phyloP scores from a whole-genome alignment of 2,888 invertebrate genomes.

The Halictus quadricinctus region DNA sequence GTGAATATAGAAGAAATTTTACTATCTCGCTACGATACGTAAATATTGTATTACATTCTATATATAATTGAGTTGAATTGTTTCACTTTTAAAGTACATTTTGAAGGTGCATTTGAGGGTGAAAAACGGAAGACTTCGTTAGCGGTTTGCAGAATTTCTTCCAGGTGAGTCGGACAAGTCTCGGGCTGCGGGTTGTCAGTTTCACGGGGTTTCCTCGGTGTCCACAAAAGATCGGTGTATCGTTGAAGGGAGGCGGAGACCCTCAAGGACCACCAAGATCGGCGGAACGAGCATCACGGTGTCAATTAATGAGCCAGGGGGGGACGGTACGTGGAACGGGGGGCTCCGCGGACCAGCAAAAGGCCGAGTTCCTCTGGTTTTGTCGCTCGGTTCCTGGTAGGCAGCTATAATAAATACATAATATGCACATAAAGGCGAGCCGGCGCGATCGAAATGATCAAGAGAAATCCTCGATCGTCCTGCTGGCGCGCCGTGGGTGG shows the following conservation, averaged over 20 bases:
- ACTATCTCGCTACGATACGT: too few relatives aligned
- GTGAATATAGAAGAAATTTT: too few relatives aligned
- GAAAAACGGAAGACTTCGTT: background rate
- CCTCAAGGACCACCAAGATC: conserved; percentile 80
- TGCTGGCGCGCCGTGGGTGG: conserved; percentile 74
- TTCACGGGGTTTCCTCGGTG: background rate
- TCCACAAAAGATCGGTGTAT: conserved; percentile 53
- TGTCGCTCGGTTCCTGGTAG: conserved; percentile 80
- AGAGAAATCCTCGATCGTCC: conserved; percentile 72
- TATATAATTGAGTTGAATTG: background rate
- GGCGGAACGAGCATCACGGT: conserved; percentile 79
- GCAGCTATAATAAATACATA: conserved; percentile 82
- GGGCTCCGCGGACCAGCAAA: conserved; percentile 58
- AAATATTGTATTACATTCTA: too few relatives aligned
- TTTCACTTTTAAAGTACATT: background rate
- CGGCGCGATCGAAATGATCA: conserved; percentile 81
- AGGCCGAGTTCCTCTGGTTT: conserved; percentile 76
- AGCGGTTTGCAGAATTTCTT: background rate
- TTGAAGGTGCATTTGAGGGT: background rate
- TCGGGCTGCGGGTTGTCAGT: background rate
- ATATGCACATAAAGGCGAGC: conserved; percentile 81
- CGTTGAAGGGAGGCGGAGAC: conserved; percentile 74
- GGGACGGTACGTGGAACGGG: conserved; percentile 63
- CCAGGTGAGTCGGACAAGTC: background rate
- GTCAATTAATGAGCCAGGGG: conserved; percentile 81